Percentiles rank a stretch among this genome's conserved stretches.
Conservation (phyloP, 1,140 invertebrate genomes). For the Heliconius himera region DNA sequence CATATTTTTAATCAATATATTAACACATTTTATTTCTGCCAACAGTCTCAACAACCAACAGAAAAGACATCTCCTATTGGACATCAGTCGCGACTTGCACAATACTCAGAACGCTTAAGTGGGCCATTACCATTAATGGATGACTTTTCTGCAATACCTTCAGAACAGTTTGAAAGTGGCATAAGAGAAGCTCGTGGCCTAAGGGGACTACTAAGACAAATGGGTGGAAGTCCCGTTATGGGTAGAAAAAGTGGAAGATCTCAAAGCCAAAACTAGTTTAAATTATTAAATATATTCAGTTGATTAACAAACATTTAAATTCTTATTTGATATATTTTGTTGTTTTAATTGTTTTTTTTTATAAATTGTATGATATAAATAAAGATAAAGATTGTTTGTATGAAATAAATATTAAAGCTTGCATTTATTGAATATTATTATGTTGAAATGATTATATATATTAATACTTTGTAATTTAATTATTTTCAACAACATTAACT, state of each 20-base stretch:
- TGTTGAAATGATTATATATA: neutral
- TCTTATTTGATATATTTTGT: neutral
- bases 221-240: slow-evolving; percentile 91
- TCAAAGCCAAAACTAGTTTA: slow-evolving; percentile 73
- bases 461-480: no score
- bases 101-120: slow-evolving; percentile 80
- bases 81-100: slow-evolving; percentile 81
- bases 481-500: no score
- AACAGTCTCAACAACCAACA: slow-evolving; percentile 53
- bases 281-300: neutral
- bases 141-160: slow-evolving; percentile 95
- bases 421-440: neutral
- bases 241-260: slow-evolving; percentile 84
- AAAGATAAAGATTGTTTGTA: neutral
- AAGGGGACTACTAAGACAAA: slow-evolving; percentile 89
- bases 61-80: slow-evolving; percentile 69
- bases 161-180: slow-evolving; percentile 85
- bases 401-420: slow-evolving; percentile 5
- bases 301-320: neutral
- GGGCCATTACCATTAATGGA: slow-evolving; percentile 91
- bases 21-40: slow-evolving; percentile 10
- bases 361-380: neutral
- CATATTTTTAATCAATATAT: neutral
- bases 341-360: slow-evolving; percentile 35
- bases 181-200: slow-evolving; percentile 86